Evolutionary conservation across 2,888 invertebrate species (phyloP), one percentile per base, ranked within the genome.

Genomic region (Trachelus stipa): DNA sequence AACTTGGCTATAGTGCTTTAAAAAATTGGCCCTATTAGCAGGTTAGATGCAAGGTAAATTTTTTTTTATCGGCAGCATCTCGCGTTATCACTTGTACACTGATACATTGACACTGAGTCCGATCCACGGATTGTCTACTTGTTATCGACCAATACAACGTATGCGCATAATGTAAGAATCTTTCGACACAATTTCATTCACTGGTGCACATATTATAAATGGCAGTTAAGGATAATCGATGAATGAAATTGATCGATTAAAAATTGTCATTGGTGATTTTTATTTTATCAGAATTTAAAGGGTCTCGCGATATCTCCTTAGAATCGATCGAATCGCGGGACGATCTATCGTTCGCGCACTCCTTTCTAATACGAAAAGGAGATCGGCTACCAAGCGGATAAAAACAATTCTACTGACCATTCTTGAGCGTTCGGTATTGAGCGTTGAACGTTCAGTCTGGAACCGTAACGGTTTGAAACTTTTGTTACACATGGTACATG

Each of bases 401-500:
- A 56, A 40, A 56, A 56, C 40, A 56, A 23, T 9, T 56, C 23
- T 56, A 9, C 23, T 56, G 40, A 56, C 40, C 40, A 56, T 56
- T 56, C 23, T 56, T 23, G 40, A 56, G 40, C 40, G 40, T 40
- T 40, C 15, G 15, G 15, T 40, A 40, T 15, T 15, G 40, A 40
- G 40, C 40, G 40, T 56, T 2, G 40, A 56, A 23, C 2, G 40
- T 56, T 56, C 31, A 33, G 71, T 12, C 31, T 11, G 31, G 30
- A 34, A 30, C 35, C 35, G 74, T 73, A 34, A 73, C 81, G 81
- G 75, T 69, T 78, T 79, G 71, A 81, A 84, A 85, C 80, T 84
- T 85, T 84, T 83, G 81, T 80, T 81, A 83, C 86, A 81, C 82
- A 84, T 84, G 83, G 84, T 85, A 85, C 83, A 82, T 81, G 85